phyloP scores from a whole-genome alignment of 2,888 invertebrate genomes.

The Muscina levida region DNA sequence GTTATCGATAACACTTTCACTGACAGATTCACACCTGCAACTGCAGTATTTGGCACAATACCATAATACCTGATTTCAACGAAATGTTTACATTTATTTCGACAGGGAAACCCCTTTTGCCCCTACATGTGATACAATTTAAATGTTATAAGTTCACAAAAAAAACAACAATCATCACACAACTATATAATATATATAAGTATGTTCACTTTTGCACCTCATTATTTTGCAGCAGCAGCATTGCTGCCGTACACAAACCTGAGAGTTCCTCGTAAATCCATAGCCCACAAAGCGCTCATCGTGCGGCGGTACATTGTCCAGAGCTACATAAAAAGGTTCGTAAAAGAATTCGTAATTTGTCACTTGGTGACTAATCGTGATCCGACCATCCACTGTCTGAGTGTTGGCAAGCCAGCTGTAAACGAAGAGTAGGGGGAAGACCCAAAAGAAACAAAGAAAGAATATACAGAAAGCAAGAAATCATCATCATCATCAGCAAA shows the following conservation, averaged over 20 bases:
- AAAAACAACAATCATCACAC: too few species aligned
- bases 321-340: conserved; percentile 94
- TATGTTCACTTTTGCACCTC: background rate
- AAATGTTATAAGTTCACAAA: too few species aligned
- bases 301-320: conserved; percentile 90
- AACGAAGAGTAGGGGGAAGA: conserved; percentile 15
- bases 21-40: too few species aligned
- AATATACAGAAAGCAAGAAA: conserved; percentile 14
- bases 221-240: too few species aligned
- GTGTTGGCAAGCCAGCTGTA: conserved; percentile 71
- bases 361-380: conserved; percentile 89
- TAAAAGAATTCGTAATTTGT: conserved; percentile 92
- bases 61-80: too few species aligned
- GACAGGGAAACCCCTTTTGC: too few species aligned
- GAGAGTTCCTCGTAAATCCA: conserved; percentile 94
- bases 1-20: too few species aligned
- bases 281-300: conserved; percentile 95
- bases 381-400: conserved; percentile 74
- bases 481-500: conserved; percentile 13
- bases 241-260: conserved; percentile 81
- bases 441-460: conserved; percentile 20
- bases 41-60: too few species aligned
- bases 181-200: background rate
- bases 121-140: too few species aligned
- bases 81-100: too few species aligned